These are phyloP conservation scores for Vollenhovia emeryi DNA, from an alignment of 1,140 invertebrate species.

Conservation along the genomic window DNA sequence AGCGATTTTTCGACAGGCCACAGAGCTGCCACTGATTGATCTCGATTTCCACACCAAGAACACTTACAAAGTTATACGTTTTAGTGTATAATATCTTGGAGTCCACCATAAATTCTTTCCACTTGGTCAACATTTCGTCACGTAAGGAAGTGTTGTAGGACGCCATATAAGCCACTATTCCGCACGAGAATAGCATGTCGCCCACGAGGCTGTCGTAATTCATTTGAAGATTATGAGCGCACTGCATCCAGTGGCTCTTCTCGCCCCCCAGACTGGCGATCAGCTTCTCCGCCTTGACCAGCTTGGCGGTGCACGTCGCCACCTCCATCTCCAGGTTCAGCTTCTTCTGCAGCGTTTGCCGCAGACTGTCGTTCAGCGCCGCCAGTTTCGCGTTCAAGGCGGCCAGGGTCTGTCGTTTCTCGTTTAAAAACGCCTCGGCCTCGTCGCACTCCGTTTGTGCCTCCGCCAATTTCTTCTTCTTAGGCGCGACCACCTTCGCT, in stretches of 20 bases:
- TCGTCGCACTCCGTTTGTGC: conserved; percentile 87
- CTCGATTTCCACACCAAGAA: conserved; percentile 87
- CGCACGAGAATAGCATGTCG: conserved; percentile 89
- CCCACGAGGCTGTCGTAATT: conserved; percentile 88
- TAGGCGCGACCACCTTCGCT: conserved; percentile 89
- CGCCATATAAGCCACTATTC: conserved; percentile 89
- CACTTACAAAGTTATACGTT: conserved; percentile 86
- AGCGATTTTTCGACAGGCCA: conserved; percentile 88
- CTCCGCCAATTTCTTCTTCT: conserved; percentile 87
- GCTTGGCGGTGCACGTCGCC: conserved; percentile 87
- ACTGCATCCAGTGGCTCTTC: conserved; percentile 88
- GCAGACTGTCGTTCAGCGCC: conserved; percentile 85
- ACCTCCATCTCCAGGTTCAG: conserved; percentile 86
- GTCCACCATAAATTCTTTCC: conserved; percentile 85
- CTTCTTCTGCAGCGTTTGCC: conserved; percentile 83
- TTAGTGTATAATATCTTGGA: conserved; percentile 87
- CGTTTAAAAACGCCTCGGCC: conserved; percentile 87
- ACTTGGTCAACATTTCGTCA: conserved; percentile 82
- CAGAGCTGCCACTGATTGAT: conserved; percentile 88
- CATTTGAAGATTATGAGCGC: conserved; percentile 86
- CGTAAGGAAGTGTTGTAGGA: conserved; percentile 86
- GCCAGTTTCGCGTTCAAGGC: conserved; percentile 88
- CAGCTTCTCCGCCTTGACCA: conserved; percentile 89
- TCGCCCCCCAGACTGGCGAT: conserved; percentile 89
- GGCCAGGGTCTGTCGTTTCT: conserved; percentile 86